phyloP scores from a whole-genome alignment of 2,113 vertebrate species.

The Entomyzon cyanotis region DNA sequence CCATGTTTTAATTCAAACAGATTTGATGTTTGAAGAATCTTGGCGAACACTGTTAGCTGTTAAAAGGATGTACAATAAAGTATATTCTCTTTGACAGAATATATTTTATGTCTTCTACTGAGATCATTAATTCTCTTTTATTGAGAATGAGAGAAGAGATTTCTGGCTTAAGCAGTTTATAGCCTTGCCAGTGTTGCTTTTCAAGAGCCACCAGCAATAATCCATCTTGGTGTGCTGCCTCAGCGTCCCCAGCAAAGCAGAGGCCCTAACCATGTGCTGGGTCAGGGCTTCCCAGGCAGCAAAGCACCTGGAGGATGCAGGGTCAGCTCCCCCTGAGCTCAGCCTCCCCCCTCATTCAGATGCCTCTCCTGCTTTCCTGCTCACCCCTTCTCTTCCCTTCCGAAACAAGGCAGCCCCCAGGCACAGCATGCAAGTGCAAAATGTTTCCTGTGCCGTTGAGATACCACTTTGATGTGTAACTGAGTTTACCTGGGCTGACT shows the following conservation, averaged over 20 bases:
- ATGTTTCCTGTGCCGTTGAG: neutral
- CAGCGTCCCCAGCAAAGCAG: neutral
- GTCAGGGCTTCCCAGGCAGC: neutral
- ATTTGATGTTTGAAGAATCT: neutral
- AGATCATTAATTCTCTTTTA: neutral
- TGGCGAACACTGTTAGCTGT: rapidly evolving
- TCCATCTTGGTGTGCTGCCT: neutral
- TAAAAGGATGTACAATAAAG: neutral
- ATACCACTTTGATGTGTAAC: rapidly evolving
- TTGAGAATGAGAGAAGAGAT: neutral
- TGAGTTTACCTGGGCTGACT: rapidly evolving
- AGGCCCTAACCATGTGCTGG: neutral
- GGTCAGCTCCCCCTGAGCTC: neutral
- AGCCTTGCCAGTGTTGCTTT: neutral
- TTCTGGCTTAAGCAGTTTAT: neutral
- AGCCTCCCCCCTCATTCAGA: neutral
- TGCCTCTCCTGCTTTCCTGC: neutral
- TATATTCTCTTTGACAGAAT: neutral
- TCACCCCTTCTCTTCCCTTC: neutral
- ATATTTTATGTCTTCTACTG: neutral
- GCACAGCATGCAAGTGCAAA: neutral
- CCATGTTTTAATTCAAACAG: neutral
- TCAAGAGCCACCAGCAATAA: neutral
- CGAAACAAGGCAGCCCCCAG: no score
- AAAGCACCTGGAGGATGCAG: neutral